Evolutionary conservation across 2,113 vertebrate genomes (phyloP).

Genomic region (Vanacampus margaritifer): DNA sequence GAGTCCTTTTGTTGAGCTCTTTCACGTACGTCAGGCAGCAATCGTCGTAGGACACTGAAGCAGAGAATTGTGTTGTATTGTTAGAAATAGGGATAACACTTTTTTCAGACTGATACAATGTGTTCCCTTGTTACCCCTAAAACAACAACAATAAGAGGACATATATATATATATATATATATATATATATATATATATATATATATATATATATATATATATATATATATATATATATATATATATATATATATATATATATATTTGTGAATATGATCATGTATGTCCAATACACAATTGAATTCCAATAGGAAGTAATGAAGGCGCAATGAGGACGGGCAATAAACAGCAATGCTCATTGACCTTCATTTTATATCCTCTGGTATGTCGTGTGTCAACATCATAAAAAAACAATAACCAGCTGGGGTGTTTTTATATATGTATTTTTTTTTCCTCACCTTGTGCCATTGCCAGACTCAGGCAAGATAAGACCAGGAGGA

Average conservation of each 20-base stretch:
- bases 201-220: no score
- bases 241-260: no score
- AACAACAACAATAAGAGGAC: no score
- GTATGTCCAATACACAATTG: no score
- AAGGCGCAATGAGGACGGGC: not conserved
- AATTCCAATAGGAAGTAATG: no score
- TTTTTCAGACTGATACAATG: no score
- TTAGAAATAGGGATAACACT: no score
- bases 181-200: no score
- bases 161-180: no score
- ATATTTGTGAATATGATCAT: no score
- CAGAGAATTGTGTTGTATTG: not conserved
- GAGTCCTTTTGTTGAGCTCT: accelerated
- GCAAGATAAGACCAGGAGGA: not conserved
- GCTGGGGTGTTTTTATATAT: not conserved
- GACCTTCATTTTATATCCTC: not conserved
- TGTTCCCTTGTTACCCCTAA: no score
- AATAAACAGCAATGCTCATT: not conserved
- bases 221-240: no score
- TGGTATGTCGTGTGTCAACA: not conserved
- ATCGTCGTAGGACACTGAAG: conserved; percentile 67
- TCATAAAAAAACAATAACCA: not conserved
- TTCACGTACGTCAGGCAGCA: conserved; percentile 67
- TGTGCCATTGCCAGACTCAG: conserved; percentile 2
- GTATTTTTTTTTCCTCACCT: not conserved